These are phyloP conservation scores for Loripinus fragilis DNA, from an alignment of 2,888 invertebrate species.

Conservation along the genomic window DNA sequence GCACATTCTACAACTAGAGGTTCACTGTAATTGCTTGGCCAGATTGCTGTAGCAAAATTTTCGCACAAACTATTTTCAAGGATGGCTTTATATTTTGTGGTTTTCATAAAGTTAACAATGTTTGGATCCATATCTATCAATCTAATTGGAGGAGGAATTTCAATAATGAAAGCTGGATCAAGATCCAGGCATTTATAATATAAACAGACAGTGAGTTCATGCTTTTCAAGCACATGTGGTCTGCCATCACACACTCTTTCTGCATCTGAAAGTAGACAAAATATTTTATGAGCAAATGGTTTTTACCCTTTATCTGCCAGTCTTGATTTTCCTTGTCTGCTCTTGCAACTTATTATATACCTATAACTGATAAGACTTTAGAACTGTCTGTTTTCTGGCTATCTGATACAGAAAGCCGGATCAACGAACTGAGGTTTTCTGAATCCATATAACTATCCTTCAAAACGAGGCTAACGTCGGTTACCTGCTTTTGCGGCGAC, in stretches of 20 bases:
- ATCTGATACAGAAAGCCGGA: no score
- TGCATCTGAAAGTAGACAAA: constrained; percentile 40
- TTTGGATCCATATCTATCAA: constrained; percentile 28
- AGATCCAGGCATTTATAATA: constrained; percentile 52
- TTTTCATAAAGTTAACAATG: constrained; percentile 31
- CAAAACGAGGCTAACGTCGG: no score
- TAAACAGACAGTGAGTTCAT: constrained; percentile 26
- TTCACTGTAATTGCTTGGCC: constrained; percentile 6
- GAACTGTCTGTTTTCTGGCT: no score
- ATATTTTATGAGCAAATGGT: no score
- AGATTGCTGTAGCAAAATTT: background rate
- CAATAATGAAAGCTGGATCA: constrained; percentile 18
- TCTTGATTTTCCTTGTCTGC: no score
- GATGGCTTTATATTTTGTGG: background rate
- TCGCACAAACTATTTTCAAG: background rate
- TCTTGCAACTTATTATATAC: no score
- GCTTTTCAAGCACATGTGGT: constrained; percentile 28
- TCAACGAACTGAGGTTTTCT: no score
- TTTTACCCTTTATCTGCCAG: no score
- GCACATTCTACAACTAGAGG: constrained; percentile 18
- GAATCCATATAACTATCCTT: no score
- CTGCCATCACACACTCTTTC: constrained; percentile 26
- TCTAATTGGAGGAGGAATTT: constrained; percentile 37
- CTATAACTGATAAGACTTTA: no score
- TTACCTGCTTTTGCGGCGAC: no score